These are phyloP conservation scores for Pheosia gnoma DNA, from an alignment of 2,888 invertebrate genomes.

Conservation along the genomic window DNA sequence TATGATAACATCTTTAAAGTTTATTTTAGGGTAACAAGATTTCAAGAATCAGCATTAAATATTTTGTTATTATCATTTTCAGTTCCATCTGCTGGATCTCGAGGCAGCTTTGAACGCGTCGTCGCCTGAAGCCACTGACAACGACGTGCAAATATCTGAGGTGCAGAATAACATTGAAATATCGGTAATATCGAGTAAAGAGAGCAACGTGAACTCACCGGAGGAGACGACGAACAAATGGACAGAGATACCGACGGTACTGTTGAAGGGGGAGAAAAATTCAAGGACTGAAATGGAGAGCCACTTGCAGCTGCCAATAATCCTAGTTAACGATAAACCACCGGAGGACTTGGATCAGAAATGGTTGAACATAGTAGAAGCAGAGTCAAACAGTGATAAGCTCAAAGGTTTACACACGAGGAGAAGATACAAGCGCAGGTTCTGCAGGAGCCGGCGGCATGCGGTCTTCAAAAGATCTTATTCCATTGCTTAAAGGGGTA, in stretches of 20 bases:
- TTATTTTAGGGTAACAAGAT: neutral
- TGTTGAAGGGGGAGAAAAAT: conserved; percentile 51
- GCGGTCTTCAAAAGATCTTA: conserved; percentile 75
- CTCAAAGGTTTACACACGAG: conserved; percentile 61
- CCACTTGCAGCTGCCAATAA: conserved; percentile 63
- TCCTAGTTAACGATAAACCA: conserved; percentile 72
- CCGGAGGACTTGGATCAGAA: conserved; percentile 73
- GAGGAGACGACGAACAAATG: conserved; percentile 50
- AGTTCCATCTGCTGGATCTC: conserved; percentile 67
- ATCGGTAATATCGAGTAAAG: conserved; percentile 57
- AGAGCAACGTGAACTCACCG: conserved; percentile 52
- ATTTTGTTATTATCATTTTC: conserved; percentile 17
- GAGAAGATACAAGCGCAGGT: conserved; percentile 67
- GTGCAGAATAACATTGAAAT: conserved; percentile 60
- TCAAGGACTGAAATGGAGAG: conserved; percentile 42
- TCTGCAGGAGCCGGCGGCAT: conserved; percentile 65
- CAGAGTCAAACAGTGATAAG: conserved; percentile 60
- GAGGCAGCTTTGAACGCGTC: conserved; percentile 62
- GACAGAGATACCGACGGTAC: conserved; percentile 51
- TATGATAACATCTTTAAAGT: neutral
- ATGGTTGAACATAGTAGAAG: conserved; percentile 63
- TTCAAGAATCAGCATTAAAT: neutral
- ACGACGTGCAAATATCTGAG: conserved; percentile 52
- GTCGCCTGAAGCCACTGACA: conserved; percentile 47
- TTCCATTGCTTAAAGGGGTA: conserved; percentile 62